These are phyloP conservation scores for Cephalotes varians DNA, from an alignment of 2,888 invertebrate species.

Conservation along the genomic window DNA sequence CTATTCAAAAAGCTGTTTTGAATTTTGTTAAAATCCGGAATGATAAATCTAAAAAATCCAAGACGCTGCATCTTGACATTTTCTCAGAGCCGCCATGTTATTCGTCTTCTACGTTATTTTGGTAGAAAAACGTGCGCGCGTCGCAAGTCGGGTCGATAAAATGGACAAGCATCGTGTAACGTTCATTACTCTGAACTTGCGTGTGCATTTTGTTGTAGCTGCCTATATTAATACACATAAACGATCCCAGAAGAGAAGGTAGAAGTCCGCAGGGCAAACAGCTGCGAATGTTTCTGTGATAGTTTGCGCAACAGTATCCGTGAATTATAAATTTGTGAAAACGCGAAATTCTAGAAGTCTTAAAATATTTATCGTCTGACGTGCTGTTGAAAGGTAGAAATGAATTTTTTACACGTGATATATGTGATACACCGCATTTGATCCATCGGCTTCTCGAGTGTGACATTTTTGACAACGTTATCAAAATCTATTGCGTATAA, in stretches of 20 bases:
- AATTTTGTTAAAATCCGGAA: background rate
- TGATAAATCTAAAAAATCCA: background rate
- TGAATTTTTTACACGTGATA: slow-evolving; percentile 26
- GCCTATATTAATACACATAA: slow-evolving; percentile 14
- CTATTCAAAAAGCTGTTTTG: background rate
- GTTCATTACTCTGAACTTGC: slow-evolving; percentile 46
- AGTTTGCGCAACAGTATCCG: slow-evolving; percentile 35
- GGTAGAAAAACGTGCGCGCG: slow-evolving; percentile 70
- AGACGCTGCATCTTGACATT: slow-evolving; percentile 10
- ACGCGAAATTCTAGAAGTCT: slow-evolving; percentile 13
- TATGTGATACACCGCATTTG: background rate
- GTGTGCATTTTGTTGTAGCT: slow-evolving; percentile 57
- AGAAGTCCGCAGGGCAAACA: slow-evolving; percentile 5
- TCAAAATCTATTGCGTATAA: background rate
- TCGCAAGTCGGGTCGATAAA: slow-evolving; percentile 73
- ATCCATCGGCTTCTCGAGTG: background rate
- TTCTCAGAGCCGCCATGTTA: slow-evolving; percentile 67
- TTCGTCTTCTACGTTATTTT: slow-evolving; percentile 48
- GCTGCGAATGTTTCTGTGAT: slow-evolving; percentile 50
- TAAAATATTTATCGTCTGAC: slow-evolving; percentile 41
- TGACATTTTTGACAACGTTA: background rate
- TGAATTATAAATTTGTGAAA: background rate
- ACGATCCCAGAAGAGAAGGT: slow-evolving; percentile 23
- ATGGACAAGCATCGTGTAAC: slow-evolving; percentile 66
- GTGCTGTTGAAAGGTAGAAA: slow-evolving; percentile 28